A percentile compares a stretch with the other conserved stretches of the same genome.
Evolutionary conservation across 2,888 invertebrate genomes (phyloP).

Genomic region (Diaperis boleti): DNA sequence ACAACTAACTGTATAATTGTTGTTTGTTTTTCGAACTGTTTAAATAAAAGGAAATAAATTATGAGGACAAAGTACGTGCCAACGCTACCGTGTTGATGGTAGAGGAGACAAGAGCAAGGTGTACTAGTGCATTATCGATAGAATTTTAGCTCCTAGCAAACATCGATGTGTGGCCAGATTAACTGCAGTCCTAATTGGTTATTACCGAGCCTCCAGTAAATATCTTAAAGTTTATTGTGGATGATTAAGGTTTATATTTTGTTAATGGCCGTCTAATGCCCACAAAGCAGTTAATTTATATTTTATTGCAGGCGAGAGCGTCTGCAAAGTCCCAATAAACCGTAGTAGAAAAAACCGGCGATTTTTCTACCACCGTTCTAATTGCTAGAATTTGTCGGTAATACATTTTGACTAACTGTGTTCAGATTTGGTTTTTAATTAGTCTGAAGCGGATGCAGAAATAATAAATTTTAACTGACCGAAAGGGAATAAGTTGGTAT

Average conservation of each 20-base stretch:
- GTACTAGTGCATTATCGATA: too few relatives aligned
- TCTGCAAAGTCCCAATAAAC: constrained; percentile 15
- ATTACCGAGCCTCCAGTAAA: constrained; percentile 14
- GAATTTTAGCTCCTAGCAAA: not conserved
- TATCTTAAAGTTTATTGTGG: constrained; percentile 11
- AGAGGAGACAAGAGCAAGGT: too few relatives aligned
- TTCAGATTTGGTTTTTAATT: constrained; percentile 62
- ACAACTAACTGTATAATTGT: too few relatives aligned
- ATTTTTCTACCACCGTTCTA: too few relatives aligned
- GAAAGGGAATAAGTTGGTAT: constrained; percentile 64
- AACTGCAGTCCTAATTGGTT: not conserved
- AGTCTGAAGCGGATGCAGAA: constrained; percentile 65
- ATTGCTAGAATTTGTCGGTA: constrained; percentile 15
- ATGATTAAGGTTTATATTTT: constrained; percentile 25
- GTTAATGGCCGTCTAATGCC: constrained; percentile 19
- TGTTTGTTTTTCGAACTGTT: too few relatives aligned
- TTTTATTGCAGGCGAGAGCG: constrained; percentile 19
- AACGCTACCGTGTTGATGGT: not conserved
- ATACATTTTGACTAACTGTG: constrained; percentile 54
- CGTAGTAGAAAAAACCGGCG: constrained; percentile 5
- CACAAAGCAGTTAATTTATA: constrained; percentile 20
- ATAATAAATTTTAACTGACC: constrained; percentile 68
- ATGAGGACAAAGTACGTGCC: too few relatives aligned
- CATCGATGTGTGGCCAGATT: not conserved
- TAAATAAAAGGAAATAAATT: too few relatives aligned